A percentile compares a stretch with the other conserved stretches of the same genome.
Conservation (phyloP, 2,888 invertebrate genomes). For the Heliconius aoede region DNA sequence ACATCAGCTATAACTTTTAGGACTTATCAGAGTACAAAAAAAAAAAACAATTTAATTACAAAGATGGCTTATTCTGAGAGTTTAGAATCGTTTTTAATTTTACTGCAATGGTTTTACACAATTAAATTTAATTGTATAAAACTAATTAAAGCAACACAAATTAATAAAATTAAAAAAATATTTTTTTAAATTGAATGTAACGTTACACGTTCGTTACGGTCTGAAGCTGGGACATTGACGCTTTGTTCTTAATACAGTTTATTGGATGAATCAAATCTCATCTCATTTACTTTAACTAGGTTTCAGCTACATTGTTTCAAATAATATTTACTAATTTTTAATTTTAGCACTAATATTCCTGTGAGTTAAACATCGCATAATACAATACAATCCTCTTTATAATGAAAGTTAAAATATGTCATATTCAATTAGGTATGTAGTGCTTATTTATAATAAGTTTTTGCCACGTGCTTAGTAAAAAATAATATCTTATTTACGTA, state of each 20-base stretch:
- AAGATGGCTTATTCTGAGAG: neutral
- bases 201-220: constrained; percentile 73
- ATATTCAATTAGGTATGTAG: neutral
- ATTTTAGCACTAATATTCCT: too few species aligned
- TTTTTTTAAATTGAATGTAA: constrained; percentile 75
- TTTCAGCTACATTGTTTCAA: constrained; percentile 23
- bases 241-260: constrained; percentile 52
- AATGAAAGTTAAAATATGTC: neutral
- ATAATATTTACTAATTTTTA: neutral
- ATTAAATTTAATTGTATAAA: constrained; percentile 34
- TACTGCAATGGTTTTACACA: constrained; percentile 15
- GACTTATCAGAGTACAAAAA: neutral
- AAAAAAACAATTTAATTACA: constrained; percentile 9
- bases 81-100: neutral
- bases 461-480: neutral
- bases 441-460: too few species aligned
- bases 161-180: constrained; percentile 57
- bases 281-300: constrained; percentile 55
- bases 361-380: too few species aligned
- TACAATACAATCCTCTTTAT: neutral
- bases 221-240: constrained; percentile 66
- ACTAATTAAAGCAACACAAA: constrained; percentile 68
- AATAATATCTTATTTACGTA: neutral
- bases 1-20: constrained; percentile 3
- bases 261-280: constrained; percentile 55